Conservation (phyloP, 1,140 invertebrate genomes). For the Drosophila aff. region DNA sequence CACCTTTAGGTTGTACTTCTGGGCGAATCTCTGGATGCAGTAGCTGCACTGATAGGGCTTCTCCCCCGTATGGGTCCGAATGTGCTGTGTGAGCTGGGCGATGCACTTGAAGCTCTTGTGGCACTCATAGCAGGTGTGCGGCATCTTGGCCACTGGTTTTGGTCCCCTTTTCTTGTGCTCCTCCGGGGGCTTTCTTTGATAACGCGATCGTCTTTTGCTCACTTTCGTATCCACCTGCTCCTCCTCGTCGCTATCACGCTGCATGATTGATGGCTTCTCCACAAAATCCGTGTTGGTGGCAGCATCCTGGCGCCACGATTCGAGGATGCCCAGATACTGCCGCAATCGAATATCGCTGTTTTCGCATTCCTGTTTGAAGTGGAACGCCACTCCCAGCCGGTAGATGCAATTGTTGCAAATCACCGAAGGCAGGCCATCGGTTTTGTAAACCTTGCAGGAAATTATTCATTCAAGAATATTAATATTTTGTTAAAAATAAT, state of each 20-base stretch:
- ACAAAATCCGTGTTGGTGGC: conserved; percentile 79
- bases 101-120: conserved; percentile 87
- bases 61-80: conserved; percentile 88
- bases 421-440: conserved; percentile 88
- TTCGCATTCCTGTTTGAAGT: conserved; percentile 89
- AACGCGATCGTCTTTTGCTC: conserved; percentile 81
- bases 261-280: conserved; percentile 25
- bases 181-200: conserved; percentile 87
- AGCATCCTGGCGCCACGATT: conserved; percentile 74
- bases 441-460: conserved; percentile 86
- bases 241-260: conserved; percentile 65
- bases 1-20: conserved; percentile 94
- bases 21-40: conserved; percentile 92
- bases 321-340: conserved; percentile 87
- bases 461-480: not conserved
- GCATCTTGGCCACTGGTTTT: conserved; percentile 87
- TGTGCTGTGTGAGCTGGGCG: conserved; percentile 87
- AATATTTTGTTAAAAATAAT: not conserved
- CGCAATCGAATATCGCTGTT: conserved; percentile 87
- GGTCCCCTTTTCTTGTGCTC: conserved; percentile 87
- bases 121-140: conserved; percentile 87
- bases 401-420: conserved; percentile 89
- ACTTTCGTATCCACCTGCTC: conserved; percentile 44
- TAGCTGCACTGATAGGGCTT: conserved; percentile 90
- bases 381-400: conserved; percentile 88